Base-by-base conservation (phyloP, 1,140 invertebrate genomes). In the Leptopilina clavipes region DNA sequence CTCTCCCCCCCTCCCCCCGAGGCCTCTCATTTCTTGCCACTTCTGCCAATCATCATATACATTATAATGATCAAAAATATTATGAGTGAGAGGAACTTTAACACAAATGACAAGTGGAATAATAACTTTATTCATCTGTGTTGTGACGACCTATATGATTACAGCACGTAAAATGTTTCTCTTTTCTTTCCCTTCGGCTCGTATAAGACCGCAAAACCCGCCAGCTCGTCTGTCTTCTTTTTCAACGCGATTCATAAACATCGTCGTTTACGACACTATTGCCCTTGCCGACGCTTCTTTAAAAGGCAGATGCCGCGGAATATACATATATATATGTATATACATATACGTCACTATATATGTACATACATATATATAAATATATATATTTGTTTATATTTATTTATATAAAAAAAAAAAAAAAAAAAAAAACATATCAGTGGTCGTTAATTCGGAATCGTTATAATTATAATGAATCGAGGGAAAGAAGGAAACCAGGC, bases 71-170 rank as follows among this genome's bases (percentile, higher is more conserved):
- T 1, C 1, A 31, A 31, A 31, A 31, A 31, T 31, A 31, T 31
- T 40, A 40, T 40, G 37, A 1, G 1, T n/a, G 8, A 1, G 59
- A 65, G 11, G 56, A 65, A 79, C 79, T 81, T 72, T 79, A 83
- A 83, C 59, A 52, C 77, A 76, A 84, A 73, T 79, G 81, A 84
- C 83, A 83, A 82, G 65, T 80, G 75, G 59, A 18, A 78, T 84
- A 86, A 86, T 84, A 86, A 86, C 82, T 84, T 86, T 83, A 86
- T 86, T 84, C 78, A 80, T 77, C 81, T 81, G 82, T 81, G 82
- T 78, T 82, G 76, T 79, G 83, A 85, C 82, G 82, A 83, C 75
- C 76, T 78, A 75, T 82, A 77, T 84, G 85, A 85, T 84, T 81
- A 65, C 59, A 14, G 77, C 80, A 78, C 65, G 77, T 73, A 59